Base-by-base conservation (phyloP, 2,797 vertebrate genomes). In the Danionella dracula region DNA sequence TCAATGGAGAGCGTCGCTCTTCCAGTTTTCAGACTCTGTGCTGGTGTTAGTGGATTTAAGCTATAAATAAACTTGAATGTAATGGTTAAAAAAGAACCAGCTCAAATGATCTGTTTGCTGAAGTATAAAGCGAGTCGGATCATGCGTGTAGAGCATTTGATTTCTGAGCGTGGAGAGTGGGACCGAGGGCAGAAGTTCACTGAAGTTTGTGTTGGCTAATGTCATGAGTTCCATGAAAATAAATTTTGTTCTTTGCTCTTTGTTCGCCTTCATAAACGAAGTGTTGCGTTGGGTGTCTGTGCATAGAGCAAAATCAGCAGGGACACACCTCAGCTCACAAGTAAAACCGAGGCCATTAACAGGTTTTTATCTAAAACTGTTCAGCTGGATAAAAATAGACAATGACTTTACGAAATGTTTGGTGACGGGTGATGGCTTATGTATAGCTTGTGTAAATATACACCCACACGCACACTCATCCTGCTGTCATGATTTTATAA, bases 221-320 rank as follows among this genome's bases (percentile, higher is more conserved):
- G 4, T 32, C 32, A 1, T 1, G 11, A 19, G 40, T 2, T 44
- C 2, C 8, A 19, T 16, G 16, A 4, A 41, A 11, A 41, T 12
- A 63, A n/a, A n/a, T n/a, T 8, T 20, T 53, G 48, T 32, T 41
- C 27, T 64, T 64, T 64, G 40, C 10, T 29, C 40, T 19, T 44
- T 58, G 40, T 27, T 58, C 41, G 29, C 41, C 20, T 37, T 27
- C 31, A 37, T 45, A 23, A 42, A 44, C 20, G 4, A 42, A 44
- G n/a, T n/a, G n/a, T 8, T 37, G 11, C 34, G 16, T 5, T 19
- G 8, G 15, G n/a, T 23, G 9, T 35, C 21, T 42, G 20, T 16
- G 34, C 31, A 23, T 27, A 9, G 7, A 17, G 21, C 15, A 32
- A 7, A 4, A 1, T 27, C 13, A 15, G 41, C 41, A 45, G 20